Conservation (phyloP, 2,797 vertebrate species). For the Pelochelys cantorii region DNA sequence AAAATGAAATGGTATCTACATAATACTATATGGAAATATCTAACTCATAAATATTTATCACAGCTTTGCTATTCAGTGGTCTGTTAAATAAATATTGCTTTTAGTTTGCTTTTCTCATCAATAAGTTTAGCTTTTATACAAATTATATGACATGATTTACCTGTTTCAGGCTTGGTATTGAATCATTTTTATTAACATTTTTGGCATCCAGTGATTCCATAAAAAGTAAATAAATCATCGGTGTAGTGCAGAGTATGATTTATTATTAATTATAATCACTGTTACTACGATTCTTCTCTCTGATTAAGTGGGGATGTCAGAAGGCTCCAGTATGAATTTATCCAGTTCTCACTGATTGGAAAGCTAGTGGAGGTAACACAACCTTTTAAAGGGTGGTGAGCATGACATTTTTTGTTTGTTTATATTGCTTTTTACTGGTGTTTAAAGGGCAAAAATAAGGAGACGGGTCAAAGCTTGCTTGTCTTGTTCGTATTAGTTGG, state of each 20-base stretch:
- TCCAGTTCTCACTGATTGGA: not conserved
- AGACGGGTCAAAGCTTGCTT: fast-evolving
- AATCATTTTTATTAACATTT: not conserved
- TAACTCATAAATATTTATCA: not conserved
- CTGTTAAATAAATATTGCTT: not conserved
- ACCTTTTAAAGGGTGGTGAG: not conserved
- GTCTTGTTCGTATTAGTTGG: not conserved
- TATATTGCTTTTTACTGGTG: not conserved
- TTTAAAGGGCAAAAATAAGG: not conserved
- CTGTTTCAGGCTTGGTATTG: not conserved
- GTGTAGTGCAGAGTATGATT: not conserved
- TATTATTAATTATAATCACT: not conserved
- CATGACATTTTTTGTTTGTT: not conserved
- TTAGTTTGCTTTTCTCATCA: not conserved
- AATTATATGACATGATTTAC: not conserved
- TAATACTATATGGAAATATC: not conserved
- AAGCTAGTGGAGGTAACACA: not conserved
- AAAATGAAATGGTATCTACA: not conserved
- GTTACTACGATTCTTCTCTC: not conserved
- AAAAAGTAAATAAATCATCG: not conserved
- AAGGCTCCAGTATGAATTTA: not conserved
- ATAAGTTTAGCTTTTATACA: not conserved
- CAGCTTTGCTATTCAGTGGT: not conserved
- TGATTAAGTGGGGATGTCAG: not conserved
- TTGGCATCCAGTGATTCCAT: not conserved